phyloP scores from a whole-genome alignment of 2,888 invertebrate genomes.

The Quadroppia sp. region DNA sequence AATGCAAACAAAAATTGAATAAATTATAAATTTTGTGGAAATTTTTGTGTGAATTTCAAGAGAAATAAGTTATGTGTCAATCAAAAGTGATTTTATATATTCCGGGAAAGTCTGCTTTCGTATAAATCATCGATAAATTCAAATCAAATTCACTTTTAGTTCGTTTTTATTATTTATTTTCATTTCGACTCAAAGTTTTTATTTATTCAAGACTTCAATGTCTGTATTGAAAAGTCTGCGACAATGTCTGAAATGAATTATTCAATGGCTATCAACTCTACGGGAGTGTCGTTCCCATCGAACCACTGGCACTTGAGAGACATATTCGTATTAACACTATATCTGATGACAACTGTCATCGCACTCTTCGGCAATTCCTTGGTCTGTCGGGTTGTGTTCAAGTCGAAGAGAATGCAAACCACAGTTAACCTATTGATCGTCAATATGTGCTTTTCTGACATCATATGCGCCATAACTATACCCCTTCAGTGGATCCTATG shows the following conservation, averaged over 20 bases:
- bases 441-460: constrained; percentile 24
- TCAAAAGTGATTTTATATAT: no score
- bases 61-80: no score
- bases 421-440: constrained; percentile 28
- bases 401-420: background rate
- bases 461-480: constrained; percentile 9
- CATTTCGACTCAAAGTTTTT: no score
- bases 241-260: background rate
- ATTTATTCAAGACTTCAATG: background rate
- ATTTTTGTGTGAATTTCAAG: no score
- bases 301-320: background rate
- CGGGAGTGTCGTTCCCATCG: background rate
- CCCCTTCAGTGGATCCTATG: constrained; percentile 1
- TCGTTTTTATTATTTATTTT: no score
- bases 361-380: constrained; percentile 22
- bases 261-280: background rate
- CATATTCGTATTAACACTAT: constrained; percentile 1
- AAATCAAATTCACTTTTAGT: no score
- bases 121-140: no score
- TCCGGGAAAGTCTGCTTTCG: no score
- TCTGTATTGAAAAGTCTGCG: background rate
- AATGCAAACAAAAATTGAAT: no score
- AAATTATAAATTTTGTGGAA: no score
- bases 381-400: constrained; percentile 18
- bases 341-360: constrained; percentile 27